phyloP scores from a whole-genome alignment of 2,888 invertebrate genomes.

The Falcaria lacertinaria region DNA sequence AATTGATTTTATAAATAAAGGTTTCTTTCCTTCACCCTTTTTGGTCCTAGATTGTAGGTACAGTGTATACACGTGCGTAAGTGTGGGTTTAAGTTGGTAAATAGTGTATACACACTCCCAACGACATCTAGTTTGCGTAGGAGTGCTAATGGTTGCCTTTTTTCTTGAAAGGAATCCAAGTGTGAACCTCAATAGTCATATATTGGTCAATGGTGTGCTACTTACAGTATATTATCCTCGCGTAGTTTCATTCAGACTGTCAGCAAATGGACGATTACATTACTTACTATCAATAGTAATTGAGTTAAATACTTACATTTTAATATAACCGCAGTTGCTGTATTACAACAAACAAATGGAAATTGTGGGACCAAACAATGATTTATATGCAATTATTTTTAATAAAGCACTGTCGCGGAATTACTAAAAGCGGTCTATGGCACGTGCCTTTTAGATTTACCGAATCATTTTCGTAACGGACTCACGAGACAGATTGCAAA shows the following conservation, averaged over 20 bases:
- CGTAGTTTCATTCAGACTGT: too few relatives aligned
- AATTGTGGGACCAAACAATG: slow-evolving; percentile 20
- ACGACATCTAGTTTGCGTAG: slow-evolving; percentile 28
- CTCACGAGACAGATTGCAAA: slow-evolving; percentile 9
- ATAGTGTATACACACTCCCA: slow-evolving; percentile 15
- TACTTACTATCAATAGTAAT: too few relatives aligned
- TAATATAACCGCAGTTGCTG: too few relatives aligned
- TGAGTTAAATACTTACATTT: too few relatives aligned
- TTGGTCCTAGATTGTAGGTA: too few relatives aligned
- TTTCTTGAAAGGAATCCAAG: slow-evolving; percentile 25
- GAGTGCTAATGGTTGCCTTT: slow-evolving; percentile 37
- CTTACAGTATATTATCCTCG: too few relatives aligned
- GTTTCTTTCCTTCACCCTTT: too few relatives aligned
- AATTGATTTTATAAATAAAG: too few relatives aligned
- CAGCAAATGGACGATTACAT: too few relatives aligned
- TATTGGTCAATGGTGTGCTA: too few relatives aligned
- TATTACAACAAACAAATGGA: slow-evolving; percentile 8
- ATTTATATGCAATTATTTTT: slow-evolving; percentile 47
- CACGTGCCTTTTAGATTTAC: slow-evolving; percentile 25
- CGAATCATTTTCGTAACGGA: slow-evolving; percentile 8
- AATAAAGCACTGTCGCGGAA: too few relatives aligned
- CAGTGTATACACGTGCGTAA: not conserved
- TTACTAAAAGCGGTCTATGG: too few relatives aligned
- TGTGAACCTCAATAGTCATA: slow-evolving; percentile 1
- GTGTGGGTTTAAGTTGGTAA: slow-evolving; percentile 2